phyloP scores from a whole-genome alignment of 2,113 vertebrate genomes.

The Anser brachyrhynchus region DNA sequence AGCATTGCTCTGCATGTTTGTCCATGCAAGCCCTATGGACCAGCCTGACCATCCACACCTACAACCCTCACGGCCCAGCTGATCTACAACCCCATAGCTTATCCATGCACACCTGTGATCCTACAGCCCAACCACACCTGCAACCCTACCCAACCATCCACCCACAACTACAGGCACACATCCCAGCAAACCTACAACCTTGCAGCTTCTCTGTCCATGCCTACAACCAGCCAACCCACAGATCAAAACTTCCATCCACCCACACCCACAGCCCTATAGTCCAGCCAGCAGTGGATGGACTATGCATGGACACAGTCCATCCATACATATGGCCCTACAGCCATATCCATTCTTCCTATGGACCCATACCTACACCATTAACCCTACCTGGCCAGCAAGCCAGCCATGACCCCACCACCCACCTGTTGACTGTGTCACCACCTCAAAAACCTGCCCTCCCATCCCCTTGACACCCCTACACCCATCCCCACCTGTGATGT shows the following conservation, averaged over 20 bases:
- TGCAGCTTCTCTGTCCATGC: neutral
- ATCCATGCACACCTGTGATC: neutral
- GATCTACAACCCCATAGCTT: neutral
- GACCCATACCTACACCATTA: neutral
- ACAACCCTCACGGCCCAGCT: neutral
- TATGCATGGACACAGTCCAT: no score
- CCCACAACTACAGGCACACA: neutral
- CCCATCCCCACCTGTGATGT: neutral
- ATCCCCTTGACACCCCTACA: neutral
- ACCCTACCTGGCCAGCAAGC: neutral
- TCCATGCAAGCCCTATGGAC: neutral
- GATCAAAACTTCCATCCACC: neutral
- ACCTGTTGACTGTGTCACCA: neutral
- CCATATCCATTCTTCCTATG: neutral
- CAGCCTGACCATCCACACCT: neutral
- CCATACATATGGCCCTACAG: neutral
- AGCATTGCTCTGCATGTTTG: neutral
- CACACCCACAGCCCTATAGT: neutral
- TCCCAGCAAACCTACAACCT: neutral
- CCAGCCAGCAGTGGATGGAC: neutral
- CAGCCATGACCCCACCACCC: rapidly evolving
- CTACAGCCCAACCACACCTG: neutral
- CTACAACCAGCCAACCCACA: neutral
- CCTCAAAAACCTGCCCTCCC: neutral
- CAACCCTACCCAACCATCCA: neutral